Evolutionary conservation across 2,888 invertebrate species (phyloP).

Genomic region (Auanema sp.): DNA sequence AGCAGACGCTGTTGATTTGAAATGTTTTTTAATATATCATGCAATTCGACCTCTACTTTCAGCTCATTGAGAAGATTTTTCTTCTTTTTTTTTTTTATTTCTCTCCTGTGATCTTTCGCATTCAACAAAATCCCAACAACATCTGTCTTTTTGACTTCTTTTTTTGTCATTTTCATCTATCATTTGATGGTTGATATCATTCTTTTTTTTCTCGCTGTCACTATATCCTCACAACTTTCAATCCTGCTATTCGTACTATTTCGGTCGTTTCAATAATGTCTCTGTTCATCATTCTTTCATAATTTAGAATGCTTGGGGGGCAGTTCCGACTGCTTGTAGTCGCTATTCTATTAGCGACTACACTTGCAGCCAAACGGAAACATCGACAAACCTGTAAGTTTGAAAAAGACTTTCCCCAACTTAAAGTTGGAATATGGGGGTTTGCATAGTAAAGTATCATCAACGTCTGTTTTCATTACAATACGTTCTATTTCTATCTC

Average conservation of each 20-base stretch:
- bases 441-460: too few relatives aligned
- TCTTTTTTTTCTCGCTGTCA: not conserved
- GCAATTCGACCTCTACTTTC: too few relatives aligned
- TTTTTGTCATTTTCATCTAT: slow-evolving; percentile 6
- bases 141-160: not conserved
- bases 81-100: too few relatives aligned
- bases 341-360: slow-evolving; percentile 17
- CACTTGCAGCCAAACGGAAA: slow-evolving; percentile 17
- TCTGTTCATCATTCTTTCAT: slow-evolving; percentile 3
- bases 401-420: too few relatives aligned
- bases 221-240: not conserved
- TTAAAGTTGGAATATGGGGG: too few relatives aligned
- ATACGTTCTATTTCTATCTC: too few relatives aligned
- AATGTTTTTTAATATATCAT: too few relatives aligned
- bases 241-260: not conserved
- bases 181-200: slow-evolving; percentile 11
- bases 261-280: slow-evolving; percentile 3
- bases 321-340: slow-evolving; percentile 22
- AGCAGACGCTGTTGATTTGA: too few relatives aligned
- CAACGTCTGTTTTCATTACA: too few relatives aligned
- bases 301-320: slow-evolving; percentile 23
- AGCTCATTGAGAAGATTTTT: too few relatives aligned
- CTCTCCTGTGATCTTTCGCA: too few relatives aligned
- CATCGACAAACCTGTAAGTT: slow-evolving; percentile 23
- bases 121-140: too few relatives aligned